These are phyloP conservation scores for Brachylomia viminalis DNA, from an alignment of 2,888 invertebrate genomes.

Conservation along the genomic window DNA sequence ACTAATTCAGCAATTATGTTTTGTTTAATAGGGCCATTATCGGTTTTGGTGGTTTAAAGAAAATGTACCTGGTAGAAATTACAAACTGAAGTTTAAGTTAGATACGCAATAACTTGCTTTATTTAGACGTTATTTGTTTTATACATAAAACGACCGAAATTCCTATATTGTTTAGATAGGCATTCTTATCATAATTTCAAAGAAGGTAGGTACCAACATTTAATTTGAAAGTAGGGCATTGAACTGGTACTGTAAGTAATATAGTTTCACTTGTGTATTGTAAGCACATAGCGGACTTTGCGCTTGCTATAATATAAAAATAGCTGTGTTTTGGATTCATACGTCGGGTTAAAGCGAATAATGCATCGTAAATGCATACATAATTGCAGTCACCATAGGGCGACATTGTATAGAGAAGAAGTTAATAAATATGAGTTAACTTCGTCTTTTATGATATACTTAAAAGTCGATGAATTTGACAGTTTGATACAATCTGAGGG, in stretches of 20 bases:
- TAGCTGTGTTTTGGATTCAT: not conserved
- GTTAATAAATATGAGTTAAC: not conserved
- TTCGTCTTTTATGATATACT: not conserved
- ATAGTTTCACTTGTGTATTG: not conserved
- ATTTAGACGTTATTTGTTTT: not conserved
- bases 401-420: not conserved
- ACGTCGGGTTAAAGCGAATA: not conserved
- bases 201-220: not conserved
- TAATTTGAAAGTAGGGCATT: conserved; percentile 22
- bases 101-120: not conserved
- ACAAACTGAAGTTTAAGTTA: not conserved
- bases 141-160: not conserved
- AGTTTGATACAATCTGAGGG: not conserved
- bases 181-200: conserved; percentile 12
- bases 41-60: not conserved
- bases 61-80: not conserved
- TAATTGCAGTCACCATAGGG: not conserved
- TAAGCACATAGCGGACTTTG: not conserved
- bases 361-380: not conserved
- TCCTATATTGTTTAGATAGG: not conserved
- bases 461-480: not conserved
- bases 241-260: not conserved
- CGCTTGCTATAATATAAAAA: not conserved
- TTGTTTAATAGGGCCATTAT: not conserved
- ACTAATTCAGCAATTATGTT: not conserved